Conservation (phyloP, 2,888 invertebrate genomes). For the Caenorhabditis imperialis region DNA sequence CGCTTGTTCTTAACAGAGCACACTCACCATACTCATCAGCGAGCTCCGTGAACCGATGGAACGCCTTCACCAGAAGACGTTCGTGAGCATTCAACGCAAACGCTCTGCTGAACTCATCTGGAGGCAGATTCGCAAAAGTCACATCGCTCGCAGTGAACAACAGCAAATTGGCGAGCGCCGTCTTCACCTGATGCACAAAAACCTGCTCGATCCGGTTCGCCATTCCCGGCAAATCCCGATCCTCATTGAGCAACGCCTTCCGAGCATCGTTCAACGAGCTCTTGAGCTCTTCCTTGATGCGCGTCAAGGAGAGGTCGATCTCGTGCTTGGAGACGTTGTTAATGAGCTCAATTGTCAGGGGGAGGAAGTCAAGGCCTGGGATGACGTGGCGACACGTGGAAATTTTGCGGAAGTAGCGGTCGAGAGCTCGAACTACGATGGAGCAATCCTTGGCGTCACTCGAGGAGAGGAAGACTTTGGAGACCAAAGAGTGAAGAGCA, state of each 20-base stretch:
- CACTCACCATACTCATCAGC: conserved; percentile 59
- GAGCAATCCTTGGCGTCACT: conserved; percentile 71
- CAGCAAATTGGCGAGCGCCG: conserved; percentile 75
- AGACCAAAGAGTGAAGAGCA: conserved; percentile 53
- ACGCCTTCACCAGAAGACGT: conserved; percentile 66
- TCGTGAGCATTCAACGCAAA: conserved; percentile 72
- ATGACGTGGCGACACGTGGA: conserved; percentile 61
- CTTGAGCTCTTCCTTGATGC: conserved; percentile 60
- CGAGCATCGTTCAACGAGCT: conserved; percentile 60
- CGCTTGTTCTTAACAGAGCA: too few relatives aligned
- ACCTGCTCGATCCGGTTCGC: conserved; percentile 68
- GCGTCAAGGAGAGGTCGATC: conserved; percentile 65
- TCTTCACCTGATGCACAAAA: conserved; percentile 72
- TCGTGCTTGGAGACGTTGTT: conserved; percentile 68
- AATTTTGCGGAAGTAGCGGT: conserved; percentile 76
- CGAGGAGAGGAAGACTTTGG: conserved; percentile 57
- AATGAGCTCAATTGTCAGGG: conserved; percentile 64
- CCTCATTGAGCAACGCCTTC: conserved; percentile 26
- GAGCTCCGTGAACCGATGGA: conserved; percentile 56
- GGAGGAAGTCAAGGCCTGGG: conserved; percentile 68
- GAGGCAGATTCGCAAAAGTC: conserved; percentile 69
- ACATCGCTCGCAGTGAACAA: conserved; percentile 77
- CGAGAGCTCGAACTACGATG: conserved; percentile 75
- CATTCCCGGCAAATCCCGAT: conserved; percentile 39
- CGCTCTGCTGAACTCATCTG: conserved; percentile 58